Percentiles rank a stretch among this genome's conserved stretches.
Conservation (phyloP, 2,888 invertebrate genomes). For the Chelonus formosanus region DNA sequence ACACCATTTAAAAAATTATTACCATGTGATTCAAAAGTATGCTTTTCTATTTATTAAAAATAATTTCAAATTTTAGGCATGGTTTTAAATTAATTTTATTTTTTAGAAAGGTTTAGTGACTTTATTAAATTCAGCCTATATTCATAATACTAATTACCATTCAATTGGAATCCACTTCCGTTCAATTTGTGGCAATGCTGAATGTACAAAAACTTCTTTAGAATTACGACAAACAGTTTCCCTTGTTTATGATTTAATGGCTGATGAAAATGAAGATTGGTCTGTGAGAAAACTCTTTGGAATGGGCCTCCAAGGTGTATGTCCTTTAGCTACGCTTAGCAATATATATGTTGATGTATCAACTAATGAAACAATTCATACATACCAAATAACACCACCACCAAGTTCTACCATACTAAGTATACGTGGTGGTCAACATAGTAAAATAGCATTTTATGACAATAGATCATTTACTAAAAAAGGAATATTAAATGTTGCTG, state of each 20-base stretch:
- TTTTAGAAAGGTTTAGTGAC: conserved; percentile 82
- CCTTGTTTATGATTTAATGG: conserved; percentile 83
- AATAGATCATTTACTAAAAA: conserved; percentile 64
- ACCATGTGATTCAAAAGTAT: conserved; percentile 88
- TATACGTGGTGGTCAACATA: conserved; percentile 75
- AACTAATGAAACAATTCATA: conserved; percentile 69
- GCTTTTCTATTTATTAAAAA: conserved; percentile 14
- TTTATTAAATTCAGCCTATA: conserved; percentile 86
- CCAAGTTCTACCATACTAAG: conserved; percentile 72
- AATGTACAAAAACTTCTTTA: conserved; percentile 72
- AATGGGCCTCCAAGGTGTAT: conserved; percentile 81
- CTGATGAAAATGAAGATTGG: conserved; percentile 74
- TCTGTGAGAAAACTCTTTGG: conserved; percentile 88
- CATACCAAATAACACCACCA: conserved; percentile 73
- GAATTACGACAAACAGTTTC: conserved; percentile 88
- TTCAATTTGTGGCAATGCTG: conserved; percentile 75
- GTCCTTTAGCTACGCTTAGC: conserved; percentile 82
- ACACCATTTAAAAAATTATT: conserved; percentile 98
- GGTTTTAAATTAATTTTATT: too few relatives aligned
- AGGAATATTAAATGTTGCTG: conserved; percentile 76
- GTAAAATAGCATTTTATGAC: conserved; percentile 77
- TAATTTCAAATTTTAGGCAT: neutral
- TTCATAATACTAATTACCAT: conserved; percentile 93
- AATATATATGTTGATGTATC: conserved; percentile 84
- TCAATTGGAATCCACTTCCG: conserved; percentile 87